Base-by-base conservation (phyloP, 53 echinoderm and acorn worm genomes). In the Antedon mediterranea region DNA sequence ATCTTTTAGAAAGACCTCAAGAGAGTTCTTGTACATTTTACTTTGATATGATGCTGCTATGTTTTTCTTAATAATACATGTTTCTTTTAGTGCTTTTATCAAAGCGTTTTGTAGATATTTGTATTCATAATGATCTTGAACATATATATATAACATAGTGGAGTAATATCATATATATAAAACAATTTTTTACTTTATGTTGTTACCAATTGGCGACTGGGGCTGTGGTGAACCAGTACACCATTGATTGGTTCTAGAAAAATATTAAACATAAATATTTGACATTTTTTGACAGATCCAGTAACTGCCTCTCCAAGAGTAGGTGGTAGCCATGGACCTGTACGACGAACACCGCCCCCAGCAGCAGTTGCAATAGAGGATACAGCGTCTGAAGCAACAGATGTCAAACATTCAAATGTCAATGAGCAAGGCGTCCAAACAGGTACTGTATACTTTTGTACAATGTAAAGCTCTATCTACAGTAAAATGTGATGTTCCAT, bases 341-440 rank as follows among this genome's bases (percentile, higher is more conserved):
- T 28, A 31, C 32, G 11, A 31, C 74, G 31, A 0, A 76, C 76
- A 76, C 33, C 34, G 4, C 76, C 32, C 23, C 34, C 76, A 8
- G 34, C 33, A 26, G 11, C 20, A 0, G 31, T 4, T 29, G 5
- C 74, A 30, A 14, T 28, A 4, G 34, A n/a, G 18, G 75, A 13
- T 15, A 30, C 31, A 7, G 23, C 72, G 13, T 29, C 82, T n/a
- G 9, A 42, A 34, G 76, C 43, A 72, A 75, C 74, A 37, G 90
- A 88, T 89, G 85, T 80, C 15, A 77, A 84, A 26, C 86, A 86
- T 23, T 90, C 89, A 31, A 86, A 87, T 23, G 81, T 91, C 41
- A 77, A 83, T 82, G 89, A 94, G n/a, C 87, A 89, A 43, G 85
- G 87, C 29, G 87, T 90, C 30, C 94, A 94, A 75, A 94, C 94